Conservation (phyloP, 2,797 vertebrate species). For the Chrosomus eos region DNA sequence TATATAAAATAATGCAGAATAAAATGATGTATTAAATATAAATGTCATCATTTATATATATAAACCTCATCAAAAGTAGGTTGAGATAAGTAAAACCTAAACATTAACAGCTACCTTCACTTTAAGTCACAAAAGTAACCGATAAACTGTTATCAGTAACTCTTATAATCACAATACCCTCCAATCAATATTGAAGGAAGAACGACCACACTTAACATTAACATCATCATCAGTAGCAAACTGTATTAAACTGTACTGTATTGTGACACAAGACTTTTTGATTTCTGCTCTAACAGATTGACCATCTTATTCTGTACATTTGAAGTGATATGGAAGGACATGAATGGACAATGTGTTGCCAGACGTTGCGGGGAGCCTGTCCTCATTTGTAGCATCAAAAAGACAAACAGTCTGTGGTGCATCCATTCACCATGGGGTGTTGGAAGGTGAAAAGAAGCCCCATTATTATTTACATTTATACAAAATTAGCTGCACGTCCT, state of each 20-base stretch:
- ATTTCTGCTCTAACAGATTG: neutral
- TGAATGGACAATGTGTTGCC: neutral
- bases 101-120: neutral
- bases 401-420: constrained; percentile 45
- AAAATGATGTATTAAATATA: neutral
- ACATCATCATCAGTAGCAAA: neutral
- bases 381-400: constrained; percentile 24
- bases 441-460: constrained; percentile 61
- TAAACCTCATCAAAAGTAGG: neutral
- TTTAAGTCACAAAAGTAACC: neutral
- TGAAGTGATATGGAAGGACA: neutral
- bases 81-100: neutral
- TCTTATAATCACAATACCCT: neutral
- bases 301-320: neutral
- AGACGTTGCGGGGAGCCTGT: neutral
- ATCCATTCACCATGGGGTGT: constrained; percentile 71
- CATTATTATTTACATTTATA: constrained; percentile 76
- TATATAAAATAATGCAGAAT: neutral
- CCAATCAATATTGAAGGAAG: neutral
- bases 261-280: neutral
- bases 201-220: neutral
- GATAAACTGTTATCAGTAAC: neutral
- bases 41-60: neutral
- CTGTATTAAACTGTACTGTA: neutral
- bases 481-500: constrained; percentile 76